phyloP scores from a whole-genome alignment of 2,888 invertebrate species.

The Baronia brevicornis region DNA sequence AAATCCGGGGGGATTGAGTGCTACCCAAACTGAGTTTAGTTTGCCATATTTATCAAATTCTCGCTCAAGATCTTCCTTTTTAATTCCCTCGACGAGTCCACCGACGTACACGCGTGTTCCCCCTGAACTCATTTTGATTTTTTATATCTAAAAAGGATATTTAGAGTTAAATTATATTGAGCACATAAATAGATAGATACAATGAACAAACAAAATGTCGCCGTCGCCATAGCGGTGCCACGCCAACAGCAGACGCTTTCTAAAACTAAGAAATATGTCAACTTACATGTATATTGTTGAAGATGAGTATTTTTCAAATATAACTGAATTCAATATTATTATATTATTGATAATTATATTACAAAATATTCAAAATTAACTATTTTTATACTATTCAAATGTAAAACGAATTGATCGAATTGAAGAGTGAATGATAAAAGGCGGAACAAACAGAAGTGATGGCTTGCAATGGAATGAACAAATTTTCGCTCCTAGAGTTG shows the following conservation, averaged over 20 bases:
- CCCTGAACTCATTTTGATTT: slow-evolving; percentile 55
- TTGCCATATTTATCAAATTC: slow-evolving; percentile 95
- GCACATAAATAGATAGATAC: slow-evolving; percentile 54
- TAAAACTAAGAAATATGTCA: slow-evolving; percentile 25
- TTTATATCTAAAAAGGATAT: slow-evolving; percentile 27
- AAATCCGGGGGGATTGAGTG: slow-evolving; percentile 95
- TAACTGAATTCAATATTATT: slow-evolving; percentile 17
- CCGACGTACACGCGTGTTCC: slow-evolving; percentile 92
- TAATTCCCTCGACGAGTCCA: slow-evolving; percentile 90
- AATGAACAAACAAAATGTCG: slow-evolving; percentile 72
- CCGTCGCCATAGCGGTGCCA: slow-evolving; percentile 57
- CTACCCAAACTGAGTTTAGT: slow-evolving; percentile 94
- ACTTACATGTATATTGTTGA: slow-evolving; percentile 51
- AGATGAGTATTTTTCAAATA: slow-evolving; percentile 29
- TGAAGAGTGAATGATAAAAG: slow-evolving; percentile 34
- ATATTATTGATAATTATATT: slow-evolving; percentile 36
- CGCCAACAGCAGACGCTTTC: slow-evolving; percentile 41
- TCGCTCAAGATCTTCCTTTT: slow-evolving; percentile 93
- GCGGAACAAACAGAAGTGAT: slow-evolving; percentile 32
- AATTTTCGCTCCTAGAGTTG: slow-evolving; percentile 16
- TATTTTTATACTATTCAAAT: slow-evolving; percentile 44
- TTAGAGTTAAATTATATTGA: too few species aligned
- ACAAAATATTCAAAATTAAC: slow-evolving; percentile 36
- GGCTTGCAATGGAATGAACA: slow-evolving; percentile 25
- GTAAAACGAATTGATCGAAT: slow-evolving; percentile 46